Percentiles rank a stretch among this genome's conserved stretches.
Conservation (phyloP, 1,140 invertebrate species). For the Drosophila cardini region DNA sequence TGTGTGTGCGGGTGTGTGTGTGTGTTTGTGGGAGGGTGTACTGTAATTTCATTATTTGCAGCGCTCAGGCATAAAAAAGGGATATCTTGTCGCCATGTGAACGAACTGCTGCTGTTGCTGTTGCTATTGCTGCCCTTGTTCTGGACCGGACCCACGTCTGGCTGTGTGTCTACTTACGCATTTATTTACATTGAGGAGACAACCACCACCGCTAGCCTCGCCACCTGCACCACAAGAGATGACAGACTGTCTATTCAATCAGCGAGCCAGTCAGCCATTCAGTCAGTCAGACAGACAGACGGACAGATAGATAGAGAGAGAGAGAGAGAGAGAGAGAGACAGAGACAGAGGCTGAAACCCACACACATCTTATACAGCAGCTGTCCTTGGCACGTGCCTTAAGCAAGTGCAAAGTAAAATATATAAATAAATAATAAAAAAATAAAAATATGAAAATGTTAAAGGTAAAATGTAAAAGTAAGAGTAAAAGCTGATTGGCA, state of each 20-base stretch:
- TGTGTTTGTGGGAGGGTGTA: constrained; percentile 5
- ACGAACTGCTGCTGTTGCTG: constrained; percentile 26
- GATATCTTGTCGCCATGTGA: constrained; percentile 65
- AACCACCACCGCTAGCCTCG: neutral
- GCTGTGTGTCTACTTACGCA: constrained; percentile 30
- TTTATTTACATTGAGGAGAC: constrained; percentile 31
- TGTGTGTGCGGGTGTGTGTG: neutral
- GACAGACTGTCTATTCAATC: constrained; percentile 54
- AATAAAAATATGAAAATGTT: neutral
- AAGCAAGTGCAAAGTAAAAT: constrained; percentile 16
- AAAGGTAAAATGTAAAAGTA: no score
- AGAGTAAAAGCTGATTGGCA: neutral
- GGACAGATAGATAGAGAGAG: constrained; percentile 51
- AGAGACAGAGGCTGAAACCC: constrained; percentile 13
- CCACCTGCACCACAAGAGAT: constrained; percentile 20
- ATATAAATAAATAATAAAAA: constrained; percentile 5
- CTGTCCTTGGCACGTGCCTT: constrained; percentile 47
- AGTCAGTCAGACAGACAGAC: constrained; percentile 46
- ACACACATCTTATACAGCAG: constrained; percentile 31
- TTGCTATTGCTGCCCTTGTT: constrained; percentile 24
- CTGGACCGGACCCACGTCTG: constrained; percentile 32
- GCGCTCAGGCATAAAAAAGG: constrained; percentile 78
- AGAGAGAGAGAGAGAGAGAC: constrained; percentile 30
- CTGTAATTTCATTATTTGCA: constrained; percentile 80
- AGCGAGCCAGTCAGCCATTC: constrained; percentile 50